Percentiles rank a stretch among this genome's conserved stretches.
phyloP scores from a whole-genome alignment of 1,140 invertebrate species.

The Leptinotarsa defecta region DNA sequence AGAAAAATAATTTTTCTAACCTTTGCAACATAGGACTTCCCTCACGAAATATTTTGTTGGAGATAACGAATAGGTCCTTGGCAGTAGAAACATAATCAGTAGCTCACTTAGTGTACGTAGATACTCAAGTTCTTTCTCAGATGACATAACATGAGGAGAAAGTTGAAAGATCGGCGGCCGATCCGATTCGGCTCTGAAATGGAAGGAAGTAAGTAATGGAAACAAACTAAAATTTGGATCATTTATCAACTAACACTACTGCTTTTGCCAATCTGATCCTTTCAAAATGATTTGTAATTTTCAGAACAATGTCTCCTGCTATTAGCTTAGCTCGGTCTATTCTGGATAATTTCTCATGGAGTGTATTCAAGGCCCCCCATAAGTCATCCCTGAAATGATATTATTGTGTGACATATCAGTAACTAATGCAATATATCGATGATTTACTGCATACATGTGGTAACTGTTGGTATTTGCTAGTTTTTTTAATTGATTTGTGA shows the following conservation, averaged over 20 bases:
- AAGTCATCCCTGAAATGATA: slow-evolving; percentile 72
- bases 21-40: slow-evolving; percentile 82
- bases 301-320: slow-evolving; percentile 78
- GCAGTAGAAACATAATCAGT: slow-evolving; percentile 78
- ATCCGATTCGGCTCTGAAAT: slow-evolving; percentile 63
- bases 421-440: no score
- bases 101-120: slow-evolving; percentile 81
- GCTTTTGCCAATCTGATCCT: slow-evolving; percentile 77
- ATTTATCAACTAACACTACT: slow-evolving; percentile 66
- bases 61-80: slow-evolving; percentile 76
- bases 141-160: slow-evolving; percentile 74
- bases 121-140: slow-evolving; percentile 78
- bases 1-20: slow-evolving; percentile 58
- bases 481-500: no score
- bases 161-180: slow-evolving; percentile 73
- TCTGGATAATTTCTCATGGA: slow-evolving; percentile 72
- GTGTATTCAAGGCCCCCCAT: slow-evolving; percentile 77
- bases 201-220: slow-evolving; percentile 1
- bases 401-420: background rate
- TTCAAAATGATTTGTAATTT: slow-evolving; percentile 83
- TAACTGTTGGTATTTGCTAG: no score
- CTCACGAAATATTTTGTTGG: slow-evolving; percentile 78
- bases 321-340: slow-evolving; percentile 83
- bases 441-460: no score
- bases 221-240: background rate